These are phyloP conservation scores for Conus betulinus DNA, from an alignment of 1,140 invertebrate genomes.

Conservation along the genomic window DNA sequence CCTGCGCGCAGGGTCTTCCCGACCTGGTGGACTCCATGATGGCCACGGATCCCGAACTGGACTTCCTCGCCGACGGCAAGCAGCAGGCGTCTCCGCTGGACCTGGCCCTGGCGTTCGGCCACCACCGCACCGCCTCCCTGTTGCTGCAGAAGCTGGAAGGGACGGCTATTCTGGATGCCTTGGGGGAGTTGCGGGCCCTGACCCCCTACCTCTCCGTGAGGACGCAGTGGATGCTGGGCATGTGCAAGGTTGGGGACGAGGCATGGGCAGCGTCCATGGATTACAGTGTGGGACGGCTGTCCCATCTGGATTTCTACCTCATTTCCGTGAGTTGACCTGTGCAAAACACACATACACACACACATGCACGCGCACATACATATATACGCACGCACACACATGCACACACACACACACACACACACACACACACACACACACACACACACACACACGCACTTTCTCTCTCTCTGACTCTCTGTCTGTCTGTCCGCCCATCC, in stretches of 20 bases:
- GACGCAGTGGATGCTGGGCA: conserved; percentile 1
- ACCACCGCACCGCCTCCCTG: neutral
- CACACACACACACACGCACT: too few species aligned
- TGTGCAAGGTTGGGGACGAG: conserved; percentile 1
- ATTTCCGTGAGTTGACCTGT: neutral
- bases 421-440: too few species aligned
- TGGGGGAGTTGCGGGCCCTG: neutral
- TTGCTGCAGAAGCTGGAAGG: conserved; percentile 1
- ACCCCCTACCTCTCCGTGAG: neutral
- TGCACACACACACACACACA: too few species aligned
- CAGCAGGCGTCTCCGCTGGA: neutral
- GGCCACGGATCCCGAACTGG: neutral
- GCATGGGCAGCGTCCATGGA: conserved; percentile 1
- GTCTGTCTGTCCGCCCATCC: too few species aligned
- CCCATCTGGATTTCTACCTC: neutral
- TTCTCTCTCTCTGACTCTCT: too few species aligned
- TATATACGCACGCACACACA: neutral
- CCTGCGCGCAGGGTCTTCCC: neutral
- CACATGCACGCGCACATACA: neutral
- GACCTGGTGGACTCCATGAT: conserved; percentile 2
- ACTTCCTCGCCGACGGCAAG: neutral
- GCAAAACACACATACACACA: neutral
- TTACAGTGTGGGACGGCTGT: neutral
- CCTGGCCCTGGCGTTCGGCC: conserved; percentile 29
- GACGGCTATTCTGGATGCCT: neutral